Evolutionary conservation across 2,113 vertebrate genomes (phyloP).

Genomic region (Clarias gariepinus): DNA sequence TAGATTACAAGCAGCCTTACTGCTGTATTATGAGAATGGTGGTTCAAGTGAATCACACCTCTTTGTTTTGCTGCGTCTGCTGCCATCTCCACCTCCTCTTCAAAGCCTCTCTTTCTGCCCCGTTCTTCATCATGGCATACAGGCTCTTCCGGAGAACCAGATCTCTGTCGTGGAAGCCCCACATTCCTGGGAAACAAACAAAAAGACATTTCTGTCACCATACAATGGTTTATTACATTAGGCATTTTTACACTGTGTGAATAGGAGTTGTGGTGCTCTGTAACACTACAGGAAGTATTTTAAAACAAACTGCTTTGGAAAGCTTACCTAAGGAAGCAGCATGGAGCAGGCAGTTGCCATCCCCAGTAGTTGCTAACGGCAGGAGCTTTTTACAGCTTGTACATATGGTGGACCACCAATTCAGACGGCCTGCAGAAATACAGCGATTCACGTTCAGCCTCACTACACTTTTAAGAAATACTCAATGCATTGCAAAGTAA

Average conservation of each 20-base stretch:
- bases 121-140: conserved; percentile 96
- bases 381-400: conserved; percentile 95
- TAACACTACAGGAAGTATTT: background rate
- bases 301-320: background rate
- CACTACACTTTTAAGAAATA: background rate
- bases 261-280: background rate
- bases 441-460: background rate
- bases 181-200: conserved; percentile 82
- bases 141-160: conserved; percentile 94
- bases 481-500: background rate
- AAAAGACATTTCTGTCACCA: background rate
- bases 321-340: conserved; percentile 93
- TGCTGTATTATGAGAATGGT: background rate
- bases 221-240: background rate
- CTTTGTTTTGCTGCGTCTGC: conserved; percentile 98
- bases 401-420: conserved; percentile 97
- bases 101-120: conserved; percentile 90
- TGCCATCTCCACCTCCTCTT: conserved; percentile 98
- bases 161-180: conserved; percentile 98
- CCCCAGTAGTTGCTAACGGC: conserved; percentile 94
- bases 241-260: background rate
- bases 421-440: conserved; percentile 84
- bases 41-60: conserved; percentile 74
- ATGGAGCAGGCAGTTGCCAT: conserved; percentile 97
- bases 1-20: background rate